A percentile compares a stretch with the other conserved stretches of the same genome.
Conservation (phyloP, 2,888 invertebrate genomes). For the Agrilus cyanescens region DNA sequence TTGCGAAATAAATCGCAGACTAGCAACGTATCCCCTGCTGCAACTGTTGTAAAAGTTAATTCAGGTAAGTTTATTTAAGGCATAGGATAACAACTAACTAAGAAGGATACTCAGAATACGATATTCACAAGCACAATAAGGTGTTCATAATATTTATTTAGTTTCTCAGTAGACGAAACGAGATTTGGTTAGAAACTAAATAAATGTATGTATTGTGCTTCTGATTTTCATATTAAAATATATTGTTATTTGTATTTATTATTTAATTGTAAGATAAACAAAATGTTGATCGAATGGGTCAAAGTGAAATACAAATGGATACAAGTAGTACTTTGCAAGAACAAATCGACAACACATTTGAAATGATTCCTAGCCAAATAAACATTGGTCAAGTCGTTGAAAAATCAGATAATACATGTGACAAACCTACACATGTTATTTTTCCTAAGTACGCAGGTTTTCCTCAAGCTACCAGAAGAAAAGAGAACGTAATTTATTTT, state of each 20-base stretch:
- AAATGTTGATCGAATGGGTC: slow-evolving; percentile 6
- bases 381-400: slow-evolving; percentile 48
- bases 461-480: slow-evolving; percentile 38
- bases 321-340: slow-evolving; percentile 18
- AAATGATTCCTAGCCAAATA: slow-evolving; percentile 34
- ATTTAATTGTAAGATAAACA: slow-evolving; percentile 1
- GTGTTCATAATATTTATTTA: no score
- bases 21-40: slow-evolving; percentile 45
- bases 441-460: slow-evolving; percentile 35
- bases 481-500: slow-evolving; percentile 22
- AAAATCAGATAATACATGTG: slow-evolving; percentile 27
- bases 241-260: not conserved
- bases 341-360: slow-evolving; percentile 31
- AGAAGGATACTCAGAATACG: not conserved
- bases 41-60: slow-evolving; percentile 40
- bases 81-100: not conserved
- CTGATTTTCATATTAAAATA: no score
- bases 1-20: slow-evolving; percentile 43
- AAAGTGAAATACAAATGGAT: slow-evolving; percentile 5
- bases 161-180: no score
- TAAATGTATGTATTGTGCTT: no score
- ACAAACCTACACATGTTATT: not conserved
- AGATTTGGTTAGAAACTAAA: no score
- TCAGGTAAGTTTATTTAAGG: slow-evolving; percentile 2
- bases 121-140: not conserved